Conservation (phyloP, 1,140 invertebrate genomes). For the Bombyx mori region DNA sequence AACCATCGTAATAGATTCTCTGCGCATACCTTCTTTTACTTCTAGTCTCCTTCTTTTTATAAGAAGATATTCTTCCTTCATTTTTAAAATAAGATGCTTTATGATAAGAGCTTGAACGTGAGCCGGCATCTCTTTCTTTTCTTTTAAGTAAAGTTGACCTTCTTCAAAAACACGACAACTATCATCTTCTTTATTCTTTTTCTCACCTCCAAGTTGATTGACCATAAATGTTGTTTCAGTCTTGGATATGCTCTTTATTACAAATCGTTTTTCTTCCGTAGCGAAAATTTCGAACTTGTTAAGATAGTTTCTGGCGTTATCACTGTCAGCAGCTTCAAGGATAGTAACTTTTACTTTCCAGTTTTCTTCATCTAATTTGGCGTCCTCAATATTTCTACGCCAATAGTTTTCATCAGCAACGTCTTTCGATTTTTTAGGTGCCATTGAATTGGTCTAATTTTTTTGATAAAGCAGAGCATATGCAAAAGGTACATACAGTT, state of each 20-base stretch:
- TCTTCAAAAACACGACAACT: constrained; percentile 56
- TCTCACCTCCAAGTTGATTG: constrained; percentile 57
- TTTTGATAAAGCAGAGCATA: neutral
- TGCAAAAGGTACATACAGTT: neutral
- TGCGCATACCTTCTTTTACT: constrained; percentile 48
- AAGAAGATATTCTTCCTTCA: constrained; percentile 59
- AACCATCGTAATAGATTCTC: constrained; percentile 56
- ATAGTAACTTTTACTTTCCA: constrained; percentile 48
- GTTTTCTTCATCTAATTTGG: constrained; percentile 36
- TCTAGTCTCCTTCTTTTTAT: constrained; percentile 49
- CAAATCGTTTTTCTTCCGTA: constrained; percentile 54
- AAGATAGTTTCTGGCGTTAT: constrained; percentile 56
- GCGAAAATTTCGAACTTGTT: constrained; percentile 59
- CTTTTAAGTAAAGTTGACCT: constrained; percentile 47
- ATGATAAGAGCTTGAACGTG: constrained; percentile 57
- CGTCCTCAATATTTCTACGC: constrained; percentile 42
- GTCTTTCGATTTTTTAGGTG: constrained; percentile 39
- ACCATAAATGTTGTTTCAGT: constrained; percentile 66
- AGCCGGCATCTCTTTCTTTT: constrained; percentile 54
- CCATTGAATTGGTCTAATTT: constrained; percentile 24
- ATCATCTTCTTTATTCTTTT: constrained; percentile 51
- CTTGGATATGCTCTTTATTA: constrained; percentile 65
- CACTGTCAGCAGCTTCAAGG: constrained; percentile 45
- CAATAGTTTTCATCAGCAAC: constrained; percentile 36
- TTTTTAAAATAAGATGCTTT: constrained; percentile 57